Conservation (phyloP, 2,888 invertebrate genomes). For the Mimas tiliae region DNA sequence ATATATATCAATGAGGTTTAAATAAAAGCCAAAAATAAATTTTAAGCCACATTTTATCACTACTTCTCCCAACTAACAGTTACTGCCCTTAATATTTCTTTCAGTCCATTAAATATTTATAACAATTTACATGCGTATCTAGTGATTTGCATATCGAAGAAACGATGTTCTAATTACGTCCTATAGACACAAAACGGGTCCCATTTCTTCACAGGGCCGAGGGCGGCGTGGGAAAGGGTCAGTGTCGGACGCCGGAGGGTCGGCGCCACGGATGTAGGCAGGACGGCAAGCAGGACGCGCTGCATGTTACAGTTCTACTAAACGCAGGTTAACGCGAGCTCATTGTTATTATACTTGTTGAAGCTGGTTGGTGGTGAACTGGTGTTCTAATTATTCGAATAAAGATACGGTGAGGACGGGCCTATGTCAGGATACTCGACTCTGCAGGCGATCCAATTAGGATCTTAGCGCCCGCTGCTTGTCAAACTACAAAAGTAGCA, state of each 20-base stretch:
- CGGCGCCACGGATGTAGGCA: conserved; percentile 50
- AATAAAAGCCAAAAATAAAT: no score
- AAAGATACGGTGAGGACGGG: no score
- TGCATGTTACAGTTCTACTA: not conserved
- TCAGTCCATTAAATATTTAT: conserved; percentile 15
- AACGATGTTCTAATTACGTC: conserved; percentile 10
- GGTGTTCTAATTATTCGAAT: no score
- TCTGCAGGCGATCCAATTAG: no score
- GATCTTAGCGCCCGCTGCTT: no score
- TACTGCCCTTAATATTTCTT: not conserved
- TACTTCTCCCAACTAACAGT: no score
- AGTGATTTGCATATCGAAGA: conserved; percentile 14
- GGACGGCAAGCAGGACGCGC: conserved; percentile 50
- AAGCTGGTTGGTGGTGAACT: no score
- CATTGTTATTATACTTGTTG: not conserved
- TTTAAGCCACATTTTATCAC: no score
- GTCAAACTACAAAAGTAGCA: no score
- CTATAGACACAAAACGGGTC: conserved; percentile 30
- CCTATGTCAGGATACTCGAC: no score
- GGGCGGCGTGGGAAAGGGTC: conserved; percentile 63
- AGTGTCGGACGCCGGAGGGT: conserved; percentile 46
- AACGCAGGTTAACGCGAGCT: not conserved
- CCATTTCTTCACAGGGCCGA: conserved; percentile 28
- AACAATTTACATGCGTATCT: conserved; percentile 28
- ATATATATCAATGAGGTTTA: no score